These are phyloP conservation scores for Myripristis jacobus DNA, from an alignment of 2,797 vertebrate genomes.

Conservation along the genomic window DNA sequence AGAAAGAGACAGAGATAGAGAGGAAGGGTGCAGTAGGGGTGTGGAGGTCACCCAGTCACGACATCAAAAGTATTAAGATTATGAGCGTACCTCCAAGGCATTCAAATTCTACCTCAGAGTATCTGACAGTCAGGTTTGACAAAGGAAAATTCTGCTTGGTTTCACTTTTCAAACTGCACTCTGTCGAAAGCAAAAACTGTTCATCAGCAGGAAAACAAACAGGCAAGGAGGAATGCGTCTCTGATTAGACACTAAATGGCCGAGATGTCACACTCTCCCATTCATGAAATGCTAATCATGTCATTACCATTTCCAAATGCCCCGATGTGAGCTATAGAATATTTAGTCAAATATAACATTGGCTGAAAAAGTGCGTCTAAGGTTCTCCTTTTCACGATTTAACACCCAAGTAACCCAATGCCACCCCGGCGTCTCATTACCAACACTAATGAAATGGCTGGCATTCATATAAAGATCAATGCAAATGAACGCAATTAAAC, in stretches of 20 bases:
- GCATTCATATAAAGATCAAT: slow-evolving; percentile 66
- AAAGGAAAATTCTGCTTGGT: slow-evolving; percentile 31
- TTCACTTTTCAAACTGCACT: slow-evolving; percentile 30
- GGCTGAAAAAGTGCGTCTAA: slow-evolving; percentile 32
- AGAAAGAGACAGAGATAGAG: slow-evolving; percentile 18
- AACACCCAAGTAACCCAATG: slow-evolving; percentile 62
- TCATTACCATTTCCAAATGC: slow-evolving; percentile 58
- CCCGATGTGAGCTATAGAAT: slow-evolving; percentile 50
- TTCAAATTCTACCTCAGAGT: slow-evolving; percentile 46
- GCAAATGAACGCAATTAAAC: slow-evolving; percentile 70
- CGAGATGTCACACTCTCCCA: slow-evolving; percentile 43
- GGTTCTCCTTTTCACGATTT: slow-evolving; percentile 52
- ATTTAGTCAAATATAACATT: slow-evolving; percentile 48
- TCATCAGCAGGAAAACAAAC: slow-evolving; percentile 46
- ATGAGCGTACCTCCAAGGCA: slow-evolving; percentile 61
- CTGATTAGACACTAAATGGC: slow-evolving; percentile 54
- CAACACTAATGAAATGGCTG: slow-evolving; percentile 64
- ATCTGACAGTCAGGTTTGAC: slow-evolving; percentile 41
- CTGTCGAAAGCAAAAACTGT: slow-evolving; percentile 14
- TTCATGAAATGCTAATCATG: slow-evolving; percentile 64
- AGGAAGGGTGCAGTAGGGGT: slow-evolving; percentile 16
- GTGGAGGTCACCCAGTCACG: slow-evolving; percentile 45
- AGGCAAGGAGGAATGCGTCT: slow-evolving; percentile 34
- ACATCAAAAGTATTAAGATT: slow-evolving; percentile 55
- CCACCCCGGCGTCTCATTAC: slow-evolving; percentile 61